A percentile compares a stretch with the other conserved stretches of the same genome.
Conservation (phyloP, 2,888 invertebrate species). For the Meta bourneti region DNA sequence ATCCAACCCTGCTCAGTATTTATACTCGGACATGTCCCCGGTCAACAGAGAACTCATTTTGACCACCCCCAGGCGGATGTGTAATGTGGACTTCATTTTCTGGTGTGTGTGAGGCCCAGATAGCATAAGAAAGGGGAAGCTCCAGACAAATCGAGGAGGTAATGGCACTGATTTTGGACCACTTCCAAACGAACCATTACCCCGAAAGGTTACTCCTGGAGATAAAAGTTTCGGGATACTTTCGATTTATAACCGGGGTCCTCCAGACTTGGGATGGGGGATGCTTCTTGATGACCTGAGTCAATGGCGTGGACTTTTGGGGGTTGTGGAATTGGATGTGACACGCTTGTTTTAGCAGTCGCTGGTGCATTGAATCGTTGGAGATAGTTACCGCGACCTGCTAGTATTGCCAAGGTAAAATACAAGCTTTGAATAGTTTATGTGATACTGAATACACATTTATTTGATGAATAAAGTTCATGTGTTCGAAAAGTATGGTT, state of each 20-base stretch:
- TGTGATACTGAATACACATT: too few relatives aligned
- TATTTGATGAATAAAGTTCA: too few relatives aligned
- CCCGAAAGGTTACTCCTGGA: conserved; percentile 27
- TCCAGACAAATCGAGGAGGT: conserved; percentile 26
- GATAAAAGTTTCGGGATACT: conserved; percentile 33
- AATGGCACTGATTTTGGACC: conserved; percentile 26
- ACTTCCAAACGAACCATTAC: conserved; percentile 50
- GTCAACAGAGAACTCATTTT: conserved; percentile 19
- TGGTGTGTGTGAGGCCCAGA: not conserved
- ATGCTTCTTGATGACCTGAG: not conserved
- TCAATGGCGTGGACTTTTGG: too few relatives aligned
- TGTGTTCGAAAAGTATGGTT: too few relatives aligned
- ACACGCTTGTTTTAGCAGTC: too few relatives aligned
- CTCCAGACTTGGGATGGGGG: not conserved
- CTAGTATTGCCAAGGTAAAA: too few relatives aligned
- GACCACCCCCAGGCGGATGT: conserved; percentile 21
- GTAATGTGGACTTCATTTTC: conserved; percentile 49
- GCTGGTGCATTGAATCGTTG: too few relatives aligned
- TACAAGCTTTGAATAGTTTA: too few relatives aligned
- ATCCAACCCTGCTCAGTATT: conserved; percentile 8
- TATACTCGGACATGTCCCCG: not conserved
- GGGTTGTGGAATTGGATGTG: not conserved
- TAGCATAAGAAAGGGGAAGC: not conserved
- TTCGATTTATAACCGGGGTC: conserved; percentile 27
- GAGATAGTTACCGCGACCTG: too few relatives aligned